phyloP scores from a whole-genome alignment of 2,113 vertebrate species.

The Indri indri region DNA sequence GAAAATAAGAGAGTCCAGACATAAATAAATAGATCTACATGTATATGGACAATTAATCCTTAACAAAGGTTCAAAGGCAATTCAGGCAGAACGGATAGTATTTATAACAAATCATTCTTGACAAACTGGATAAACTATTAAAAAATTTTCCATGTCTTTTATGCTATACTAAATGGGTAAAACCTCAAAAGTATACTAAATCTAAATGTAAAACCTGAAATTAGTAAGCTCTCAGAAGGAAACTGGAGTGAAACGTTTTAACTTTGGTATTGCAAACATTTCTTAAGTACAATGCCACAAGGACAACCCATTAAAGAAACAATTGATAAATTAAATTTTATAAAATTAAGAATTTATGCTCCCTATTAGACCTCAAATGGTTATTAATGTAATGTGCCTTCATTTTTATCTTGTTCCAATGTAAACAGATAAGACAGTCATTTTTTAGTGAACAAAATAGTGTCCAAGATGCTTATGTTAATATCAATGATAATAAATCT shows the following conservation, averaged over 20 bases:
- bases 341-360: background rate
- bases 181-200: background rate
- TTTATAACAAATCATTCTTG: background rate
- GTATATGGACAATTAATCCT: background rate
- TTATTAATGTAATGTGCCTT: background rate
- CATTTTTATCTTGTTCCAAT: background rate
- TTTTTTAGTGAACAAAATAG: background rate
- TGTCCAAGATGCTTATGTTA: background rate
- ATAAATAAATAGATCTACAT: background rate
- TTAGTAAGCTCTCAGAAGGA: background rate
- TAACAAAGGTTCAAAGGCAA: background rate
- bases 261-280: background rate
- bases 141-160: background rate
- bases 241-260: background rate
- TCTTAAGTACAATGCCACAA: background rate
- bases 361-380: too few species aligned
- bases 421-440: background rate
- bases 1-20: background rate
- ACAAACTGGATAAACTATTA: background rate
- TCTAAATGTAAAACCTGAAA: background rate
- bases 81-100: background rate
- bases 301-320: background rate
- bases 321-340: background rate
- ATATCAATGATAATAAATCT: background rate
- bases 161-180: background rate